Conservation (phyloP, 2,113 vertebrate species). For the Laticauda laticaudata region DNA sequence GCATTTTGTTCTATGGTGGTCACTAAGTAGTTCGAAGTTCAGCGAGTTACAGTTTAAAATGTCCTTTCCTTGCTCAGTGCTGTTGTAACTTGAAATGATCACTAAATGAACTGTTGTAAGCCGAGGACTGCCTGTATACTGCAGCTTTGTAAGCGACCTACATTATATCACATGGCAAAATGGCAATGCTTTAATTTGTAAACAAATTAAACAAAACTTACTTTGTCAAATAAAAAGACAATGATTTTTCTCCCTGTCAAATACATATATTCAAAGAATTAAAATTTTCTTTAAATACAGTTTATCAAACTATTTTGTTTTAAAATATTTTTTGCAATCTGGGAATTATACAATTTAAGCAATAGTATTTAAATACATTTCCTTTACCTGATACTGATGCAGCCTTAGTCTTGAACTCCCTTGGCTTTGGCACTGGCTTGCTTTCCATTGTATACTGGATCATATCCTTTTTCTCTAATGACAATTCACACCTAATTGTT, state of each 20-base stretch:
- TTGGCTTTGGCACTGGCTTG: slow-evolving; percentile 60
- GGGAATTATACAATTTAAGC: background rate
- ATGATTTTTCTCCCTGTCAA: background rate
- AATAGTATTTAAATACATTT: slow-evolving; percentile 5
- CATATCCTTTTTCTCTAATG: slow-evolving; percentile 25
- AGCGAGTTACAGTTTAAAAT: too few relatives aligned
- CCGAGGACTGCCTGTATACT: background rate
- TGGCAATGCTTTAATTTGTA: background rate
- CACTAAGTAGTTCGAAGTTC: background rate
- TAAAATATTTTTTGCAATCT: background rate
- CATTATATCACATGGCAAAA: background rate
- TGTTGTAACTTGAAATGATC: background rate
- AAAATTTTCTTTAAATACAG: background rate
- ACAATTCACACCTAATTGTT: background rate
- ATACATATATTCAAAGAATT: background rate
- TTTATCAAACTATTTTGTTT: background rate
- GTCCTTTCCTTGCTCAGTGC: background rate
- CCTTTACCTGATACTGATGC: slow-evolving; percentile 69
- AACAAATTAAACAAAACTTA: background rate
- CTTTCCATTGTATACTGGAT: slow-evolving; percentile 38
- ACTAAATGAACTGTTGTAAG: background rate
- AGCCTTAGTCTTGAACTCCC: slow-evolving; percentile 51
- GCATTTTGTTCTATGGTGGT: background rate
- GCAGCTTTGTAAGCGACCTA: background rate
- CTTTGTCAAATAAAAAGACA: background rate